A percentile compares a stretch with the other conserved stretches of the same genome.
These are phyloP conservation scores for Haemorhous mexicanus DNA, from an alignment of 2,113 vertebrate species.

Conservation along the genomic window DNA sequence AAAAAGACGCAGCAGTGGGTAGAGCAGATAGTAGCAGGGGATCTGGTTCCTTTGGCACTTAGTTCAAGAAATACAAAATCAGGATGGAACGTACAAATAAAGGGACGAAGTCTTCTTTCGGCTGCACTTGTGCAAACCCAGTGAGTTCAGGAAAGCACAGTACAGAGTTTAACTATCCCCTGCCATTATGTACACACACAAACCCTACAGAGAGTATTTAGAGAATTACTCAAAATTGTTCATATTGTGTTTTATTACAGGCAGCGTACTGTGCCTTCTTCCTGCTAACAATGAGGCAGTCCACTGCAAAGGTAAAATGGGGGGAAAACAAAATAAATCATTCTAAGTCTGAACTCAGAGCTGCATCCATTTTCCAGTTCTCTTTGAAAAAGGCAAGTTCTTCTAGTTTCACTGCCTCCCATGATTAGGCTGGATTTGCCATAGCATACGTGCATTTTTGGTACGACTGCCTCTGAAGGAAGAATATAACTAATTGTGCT, in stretches of 20 bases:
- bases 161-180: not conserved
- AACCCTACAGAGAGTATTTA: not conserved
- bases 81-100: not conserved
- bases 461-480: not conserved
- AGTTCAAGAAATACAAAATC: not conserved
- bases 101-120: not conserved
- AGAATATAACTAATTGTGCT: not conserved
- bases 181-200: not conserved
- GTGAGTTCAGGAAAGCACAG: not conserved
- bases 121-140: not conserved
- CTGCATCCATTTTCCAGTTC: not conserved
- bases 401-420: not conserved
- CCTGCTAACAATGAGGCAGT: not conserved
- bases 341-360: not conserved
- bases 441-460: not conserved
- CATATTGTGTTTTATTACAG: not conserved
- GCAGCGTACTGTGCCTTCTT: not conserved
- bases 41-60: not conserved
- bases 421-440: not conserved
- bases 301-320: not conserved
- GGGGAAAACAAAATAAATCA: fast-evolving
- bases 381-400: not conserved
- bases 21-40: not conserved
- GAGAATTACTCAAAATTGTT: not conserved
- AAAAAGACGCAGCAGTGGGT: not conserved